Base-by-base conservation (phyloP, 2,113 vertebrate species). In the Bucco capensis region DNA sequence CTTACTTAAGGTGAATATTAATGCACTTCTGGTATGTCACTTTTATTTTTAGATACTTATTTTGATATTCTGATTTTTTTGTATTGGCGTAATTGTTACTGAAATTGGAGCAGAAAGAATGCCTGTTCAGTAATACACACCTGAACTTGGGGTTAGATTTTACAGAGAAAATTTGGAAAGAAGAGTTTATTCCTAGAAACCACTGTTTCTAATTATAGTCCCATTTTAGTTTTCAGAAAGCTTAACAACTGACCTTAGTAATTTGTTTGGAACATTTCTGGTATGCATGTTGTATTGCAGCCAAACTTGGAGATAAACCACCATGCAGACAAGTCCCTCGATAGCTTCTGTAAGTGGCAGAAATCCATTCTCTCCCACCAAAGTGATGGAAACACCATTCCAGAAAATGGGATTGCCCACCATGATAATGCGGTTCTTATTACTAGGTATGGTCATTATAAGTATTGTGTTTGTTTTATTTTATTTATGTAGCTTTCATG, bases 301-400 rank as follows among this genome's bases (percentile, higher is more conserved):
- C 98, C 99, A 91, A 99, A 99, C 98, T 98, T 99, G 98, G 99
- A 99, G 98, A 99, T 99, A 96, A 99, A 99, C 97, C 99, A 99
- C 96, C 99, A 99, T 92, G 99, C 99, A 91, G 99, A 99, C 98
- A 99, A 99, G 98, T 99, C 99, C 96, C 98, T 99, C 97, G 98
- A 99, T 98, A 99, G 99, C 98, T 99, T 99, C 98, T 99, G 99
- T 97, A 99, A 99, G 95, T 99, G 99, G 99, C 99, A 99, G 98
- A 99, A 99, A 97, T 99, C 99, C 97, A 99, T 99, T 97, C 97
- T 99, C 96, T 99, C 98, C 91, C 98, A 99, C 97, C 99, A 99
- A 98, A 98, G 98, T 95, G 98, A 99, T 95, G 99, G 98, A 97
- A 99, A 99, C 98, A 99, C 98, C 97, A 99, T 99, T 98, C 98